Evolutionary conservation across 2,797 vertebrate genomes (phyloP).

Genomic region (Syndactyla subalaris): DNA sequence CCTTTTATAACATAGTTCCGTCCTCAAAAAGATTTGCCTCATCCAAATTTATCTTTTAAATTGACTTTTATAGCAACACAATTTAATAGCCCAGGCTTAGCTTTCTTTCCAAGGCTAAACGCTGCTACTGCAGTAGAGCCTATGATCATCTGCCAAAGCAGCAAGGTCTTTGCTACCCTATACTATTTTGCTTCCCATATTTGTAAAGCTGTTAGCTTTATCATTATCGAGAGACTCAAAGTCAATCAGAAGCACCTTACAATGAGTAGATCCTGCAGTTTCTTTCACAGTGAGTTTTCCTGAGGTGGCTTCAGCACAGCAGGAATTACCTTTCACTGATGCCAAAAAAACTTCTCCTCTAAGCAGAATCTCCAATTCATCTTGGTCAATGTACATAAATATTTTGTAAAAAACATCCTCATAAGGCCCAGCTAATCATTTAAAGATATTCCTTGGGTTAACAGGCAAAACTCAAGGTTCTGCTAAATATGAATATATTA

Average conservation of each 20-base stretch:
- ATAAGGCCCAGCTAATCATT: not conserved
- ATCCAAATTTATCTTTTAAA: not conserved
- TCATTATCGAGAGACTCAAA: not conserved
- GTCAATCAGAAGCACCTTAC: not conserved
- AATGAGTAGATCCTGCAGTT: not conserved
- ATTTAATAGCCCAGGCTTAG: not conserved
- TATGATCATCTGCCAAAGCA: not conserved
- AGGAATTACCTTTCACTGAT: not conserved
- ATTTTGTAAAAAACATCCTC: not conserved
- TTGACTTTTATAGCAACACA: not conserved
- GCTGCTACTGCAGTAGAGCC: not conserved
- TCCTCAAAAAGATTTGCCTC: not conserved
- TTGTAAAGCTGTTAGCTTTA: not conserved
- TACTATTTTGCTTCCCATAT: not conserved
- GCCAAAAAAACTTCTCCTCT: slow-evolving; percentile 30
- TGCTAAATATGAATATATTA: not conserved
- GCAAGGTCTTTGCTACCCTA: not conserved
- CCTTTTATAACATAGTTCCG: not conserved
- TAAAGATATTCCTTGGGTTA: not conserved
- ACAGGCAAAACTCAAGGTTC: not conserved
- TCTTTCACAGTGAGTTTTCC: not conserved
- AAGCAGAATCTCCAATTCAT: not conserved
- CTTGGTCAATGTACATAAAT: not conserved
- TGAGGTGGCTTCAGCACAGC: not conserved
- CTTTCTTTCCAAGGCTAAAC: not conserved